Conservation (phyloP, 2,888 invertebrate genomes). For the Cephalotes varians region DNA sequence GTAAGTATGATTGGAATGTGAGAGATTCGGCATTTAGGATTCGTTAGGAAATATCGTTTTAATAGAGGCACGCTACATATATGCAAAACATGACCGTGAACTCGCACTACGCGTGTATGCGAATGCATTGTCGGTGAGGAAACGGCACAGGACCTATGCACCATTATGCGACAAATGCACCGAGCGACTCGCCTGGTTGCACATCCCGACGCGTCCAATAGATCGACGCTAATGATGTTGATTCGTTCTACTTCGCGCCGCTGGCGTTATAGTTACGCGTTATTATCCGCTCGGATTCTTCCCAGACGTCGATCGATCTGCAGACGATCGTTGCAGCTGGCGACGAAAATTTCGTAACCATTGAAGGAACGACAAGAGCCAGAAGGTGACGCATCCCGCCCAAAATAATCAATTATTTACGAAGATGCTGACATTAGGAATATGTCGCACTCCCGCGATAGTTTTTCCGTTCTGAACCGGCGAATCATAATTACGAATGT, state of each 20-base stretch:
- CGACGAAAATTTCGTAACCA: slow-evolving; percentile 52
- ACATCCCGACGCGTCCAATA: slow-evolving; percentile 63
- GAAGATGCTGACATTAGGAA: slow-evolving; percentile 4
- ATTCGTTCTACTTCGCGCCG: slow-evolving; percentile 78
- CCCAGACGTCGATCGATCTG: slow-evolving; percentile 59
- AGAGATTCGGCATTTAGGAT: slow-evolving; percentile 52
- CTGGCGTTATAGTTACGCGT: slow-evolving; percentile 42
- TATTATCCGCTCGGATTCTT: slow-evolving; percentile 63
- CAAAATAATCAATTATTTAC: slow-evolving; percentile 37
- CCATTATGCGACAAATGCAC: slow-evolving; percentile 71
- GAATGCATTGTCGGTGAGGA: slow-evolving; percentile 7
- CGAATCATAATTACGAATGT: neutral
- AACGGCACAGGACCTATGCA: slow-evolving; percentile 71
- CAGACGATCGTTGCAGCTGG: slow-evolving; percentile 67
- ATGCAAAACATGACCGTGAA: slow-evolving; percentile 59
- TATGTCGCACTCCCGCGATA: neutral
- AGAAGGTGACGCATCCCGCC: neutral
- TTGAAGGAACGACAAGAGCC: slow-evolving; percentile 17
- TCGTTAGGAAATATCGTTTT: slow-evolving; percentile 61
- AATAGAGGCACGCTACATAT: slow-evolving; percentile 54
- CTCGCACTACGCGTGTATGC: slow-evolving; percentile 7
- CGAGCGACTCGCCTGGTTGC: slow-evolving; percentile 61
- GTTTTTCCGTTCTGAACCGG: neutral
- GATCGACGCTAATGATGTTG: slow-evolving; percentile 76
- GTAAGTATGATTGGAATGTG: slow-evolving; percentile 40